Evolutionary conservation across 2,888 invertebrate genomes (phyloP), one percentile per base, ranked within the genome.

Genomic region (Nematopogon swammerdamellus): DNA sequence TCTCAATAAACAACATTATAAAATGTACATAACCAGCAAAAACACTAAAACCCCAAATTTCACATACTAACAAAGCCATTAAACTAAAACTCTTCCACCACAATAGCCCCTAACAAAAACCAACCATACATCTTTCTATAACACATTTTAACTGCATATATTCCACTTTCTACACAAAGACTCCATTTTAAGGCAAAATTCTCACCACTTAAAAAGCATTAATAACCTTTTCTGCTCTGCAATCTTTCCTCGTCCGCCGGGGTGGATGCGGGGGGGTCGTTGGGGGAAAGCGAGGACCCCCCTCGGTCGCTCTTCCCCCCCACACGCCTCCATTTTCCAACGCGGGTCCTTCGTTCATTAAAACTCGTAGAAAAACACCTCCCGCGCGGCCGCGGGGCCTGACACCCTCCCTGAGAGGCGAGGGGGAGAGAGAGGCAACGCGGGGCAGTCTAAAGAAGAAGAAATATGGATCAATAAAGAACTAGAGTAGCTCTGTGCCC

Each of bases 381-480:
- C 64, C 51, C 53, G 57, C 63, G 62, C 61, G 62, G 56, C 53
- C 56, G 53, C 14, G 54, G 51, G 50, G 51, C 51, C 56, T 56
- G 3, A 3, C 36, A 53, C 55, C 50, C 49, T 42, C 50, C 50
- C 56, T 53, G 50, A 51, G 18, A 45, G 51, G 55, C 55, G 56
- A 53, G 57, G 46, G 50, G 36, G 54, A 54, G 52, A 61, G 59
- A 63, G 60, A 46, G n/a, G 52, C 30, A 50, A 45, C 66, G 57
- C 58, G 59, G 71, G 70, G 58, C 70, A 72, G 74, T 73, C 73
- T 74, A 64, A 76, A 77, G 77, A 77, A 76, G 72, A 80, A 80
- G 80, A 80, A 80, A 80, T 80, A 80, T 80, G 80, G 80, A 80
- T 80, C 80, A 75, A 80, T 80, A 80, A 80, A 80, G 80, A 80